Evolutionary conservation across 2,113 vertebrate genomes (phyloP).

Genomic region (Delphinus delphis): DNA sequence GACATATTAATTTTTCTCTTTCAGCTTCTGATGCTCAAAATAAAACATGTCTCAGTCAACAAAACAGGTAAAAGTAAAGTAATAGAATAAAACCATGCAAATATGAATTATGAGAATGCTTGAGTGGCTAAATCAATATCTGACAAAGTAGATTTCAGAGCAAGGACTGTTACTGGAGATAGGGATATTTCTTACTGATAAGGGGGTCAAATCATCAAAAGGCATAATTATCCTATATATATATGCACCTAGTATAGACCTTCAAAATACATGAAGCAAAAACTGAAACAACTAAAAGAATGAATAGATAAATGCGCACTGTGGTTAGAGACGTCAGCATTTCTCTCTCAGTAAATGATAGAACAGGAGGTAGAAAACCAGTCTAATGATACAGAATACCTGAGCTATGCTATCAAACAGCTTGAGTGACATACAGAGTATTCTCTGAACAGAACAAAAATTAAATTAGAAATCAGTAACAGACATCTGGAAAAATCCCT

Average conservation of each 20-base stretch:
- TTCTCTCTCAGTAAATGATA: too few relatives aligned
- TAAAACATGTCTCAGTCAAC: constrained; percentile 86
- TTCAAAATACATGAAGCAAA: background rate
- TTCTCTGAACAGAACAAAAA: too few relatives aligned
- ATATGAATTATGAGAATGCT: background rate
- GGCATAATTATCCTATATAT: background rate
- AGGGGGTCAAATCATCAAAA: background rate
- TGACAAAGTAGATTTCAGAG: background rate
- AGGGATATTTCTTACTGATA: too few relatives aligned
- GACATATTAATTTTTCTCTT: constrained; percentile 61
- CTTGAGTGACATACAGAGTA: too few relatives aligned
- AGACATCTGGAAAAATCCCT: too few relatives aligned
- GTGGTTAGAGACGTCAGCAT: too few relatives aligned
- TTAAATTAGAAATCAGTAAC: too few relatives aligned
- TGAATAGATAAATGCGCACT: too few relatives aligned
- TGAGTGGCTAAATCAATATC: background rate
- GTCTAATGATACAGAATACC: too few relatives aligned
- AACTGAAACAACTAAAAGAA: too few relatives aligned
- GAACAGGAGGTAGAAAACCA: too few relatives aligned
- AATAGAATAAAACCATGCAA: background rate
- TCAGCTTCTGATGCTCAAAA: constrained; percentile 73
- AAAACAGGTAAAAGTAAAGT: constrained; percentile 91
- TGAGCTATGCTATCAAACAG: too few relatives aligned
- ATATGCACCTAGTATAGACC: background rate
- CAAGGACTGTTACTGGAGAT: background rate